These are phyloP conservation scores for Acridotheres tristis DNA, from an alignment of 2,797 vertebrate genomes.

Conservation along the genomic window DNA sequence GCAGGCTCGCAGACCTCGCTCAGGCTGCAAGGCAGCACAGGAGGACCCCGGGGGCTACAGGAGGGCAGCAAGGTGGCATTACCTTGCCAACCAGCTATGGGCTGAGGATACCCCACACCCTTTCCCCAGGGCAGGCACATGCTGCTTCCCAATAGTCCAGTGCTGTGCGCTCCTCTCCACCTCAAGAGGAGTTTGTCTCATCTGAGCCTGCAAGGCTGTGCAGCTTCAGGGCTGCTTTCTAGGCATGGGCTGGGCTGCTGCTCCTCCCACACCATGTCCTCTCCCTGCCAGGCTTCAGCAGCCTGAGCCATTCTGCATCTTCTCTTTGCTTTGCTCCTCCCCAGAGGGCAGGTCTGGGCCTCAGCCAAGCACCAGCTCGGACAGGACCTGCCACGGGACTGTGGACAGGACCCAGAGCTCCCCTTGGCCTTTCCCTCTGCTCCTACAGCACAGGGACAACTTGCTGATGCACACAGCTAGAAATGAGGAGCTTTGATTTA, in stretches of 20 bases:
- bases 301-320: constrained; percentile 24
- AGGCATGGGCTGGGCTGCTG: background rate
- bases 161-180: fast-evolving
- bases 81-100: background rate
- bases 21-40: background rate
- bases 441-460: background rate
- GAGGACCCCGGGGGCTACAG: background rate
- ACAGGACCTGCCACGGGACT: background rate
- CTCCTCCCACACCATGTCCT: background rate
- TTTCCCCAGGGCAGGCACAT: background rate
- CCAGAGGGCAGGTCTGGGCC: background rate
- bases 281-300: background rate
- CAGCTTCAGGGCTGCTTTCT: background rate
- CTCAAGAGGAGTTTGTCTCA: background rate
- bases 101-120: background rate
- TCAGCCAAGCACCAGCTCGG: background rate
- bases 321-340: background rate
- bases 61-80: background rate
- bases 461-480: background rate
- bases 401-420: background rate
- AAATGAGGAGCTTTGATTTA: background rate
- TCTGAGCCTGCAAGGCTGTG: background rate
- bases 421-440: background rate
- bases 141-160: background rate
- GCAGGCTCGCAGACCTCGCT: fast-evolving